Evolutionary conservation across 2,888 invertebrate genomes (phyloP).

Genomic region (Oxycera nigricornis): DNA sequence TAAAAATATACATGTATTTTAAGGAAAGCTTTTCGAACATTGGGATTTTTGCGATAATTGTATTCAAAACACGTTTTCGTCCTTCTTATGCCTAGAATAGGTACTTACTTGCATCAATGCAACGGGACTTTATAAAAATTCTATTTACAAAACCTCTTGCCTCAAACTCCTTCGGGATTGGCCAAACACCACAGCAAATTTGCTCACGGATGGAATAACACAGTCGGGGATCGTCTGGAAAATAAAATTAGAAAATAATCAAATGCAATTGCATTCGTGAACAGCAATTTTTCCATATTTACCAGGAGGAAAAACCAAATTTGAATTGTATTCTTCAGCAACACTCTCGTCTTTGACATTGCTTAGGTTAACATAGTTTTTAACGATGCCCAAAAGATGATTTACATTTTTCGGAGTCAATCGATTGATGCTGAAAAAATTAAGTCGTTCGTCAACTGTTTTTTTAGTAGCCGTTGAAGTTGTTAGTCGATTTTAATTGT

Average conservation of each 20-base stretch:
- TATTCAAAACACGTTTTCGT: not conserved
- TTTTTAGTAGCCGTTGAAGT: no score
- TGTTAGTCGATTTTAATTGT: no score
- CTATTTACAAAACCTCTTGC: constrained; percentile 78
- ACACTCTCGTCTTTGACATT: constrained; percentile 53
- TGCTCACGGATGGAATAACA: constrained; percentile 94
- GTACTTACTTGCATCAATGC: constrained; percentile 77
- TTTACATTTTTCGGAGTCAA: constrained; percentile 73
- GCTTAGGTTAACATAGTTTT: constrained; percentile 48
- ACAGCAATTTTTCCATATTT: constrained; percentile 34
- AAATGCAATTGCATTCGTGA: constrained; percentile 18
- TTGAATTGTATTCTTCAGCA: constrained; percentile 72
- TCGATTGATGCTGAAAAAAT: constrained; percentile 72
- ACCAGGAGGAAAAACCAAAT: constrained; percentile 77
- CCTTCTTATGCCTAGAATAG: not conserved
- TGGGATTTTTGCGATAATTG: not conserved
- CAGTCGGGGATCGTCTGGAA: constrained; percentile 75
- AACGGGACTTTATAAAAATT: constrained; percentile 84
- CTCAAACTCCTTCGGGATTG: constrained; percentile 76
- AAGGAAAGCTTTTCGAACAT: not conserved
- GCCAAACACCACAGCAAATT: constrained; percentile 86
- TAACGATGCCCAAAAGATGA: constrained; percentile 66
- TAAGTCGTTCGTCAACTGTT: not conserved
- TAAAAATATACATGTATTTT: not conserved
- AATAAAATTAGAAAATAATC: constrained; percentile 7